phyloP scores from a whole-genome alignment of 2,888 invertebrate species.

The Caprella mutica region DNA sequence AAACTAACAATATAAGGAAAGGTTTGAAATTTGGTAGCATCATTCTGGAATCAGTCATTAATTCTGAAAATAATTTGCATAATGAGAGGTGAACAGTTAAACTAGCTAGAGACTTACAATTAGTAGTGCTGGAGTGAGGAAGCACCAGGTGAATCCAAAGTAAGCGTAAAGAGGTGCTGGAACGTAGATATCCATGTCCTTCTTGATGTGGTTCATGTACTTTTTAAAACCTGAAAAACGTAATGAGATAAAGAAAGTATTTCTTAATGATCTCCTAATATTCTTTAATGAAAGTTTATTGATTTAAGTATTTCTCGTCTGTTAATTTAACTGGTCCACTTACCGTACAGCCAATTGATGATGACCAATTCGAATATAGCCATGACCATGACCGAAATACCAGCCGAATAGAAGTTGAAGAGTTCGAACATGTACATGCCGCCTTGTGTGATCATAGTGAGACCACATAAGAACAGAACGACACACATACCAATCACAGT shows the following conservation, averaged over 20 bases:
- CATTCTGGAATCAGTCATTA: not conserved
- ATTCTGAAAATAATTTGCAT: not conserved
- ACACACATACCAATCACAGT: slow-evolving; percentile 39
- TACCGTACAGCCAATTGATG: slow-evolving; percentile 35
- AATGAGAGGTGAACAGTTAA: not conserved
- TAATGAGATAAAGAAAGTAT: too few relatives aligned
- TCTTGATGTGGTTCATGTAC: slow-evolving; percentile 18
- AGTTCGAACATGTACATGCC: slow-evolving; percentile 46
- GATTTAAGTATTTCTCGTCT: not conserved
- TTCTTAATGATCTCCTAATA: not conserved
- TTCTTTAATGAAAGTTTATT: not conserved
- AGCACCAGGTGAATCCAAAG: slow-evolving; percentile 24
- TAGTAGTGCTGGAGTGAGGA: slow-evolving; percentile 23
- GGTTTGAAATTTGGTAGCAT: not conserved
- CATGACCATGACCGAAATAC: slow-evolving; percentile 38
- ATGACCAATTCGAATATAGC: slow-evolving; percentile 43
- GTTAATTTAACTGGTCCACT: not conserved
- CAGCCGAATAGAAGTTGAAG: slow-evolving; percentile 45
- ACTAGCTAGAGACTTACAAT: too few relatives aligned
- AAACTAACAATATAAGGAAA: not conserved
- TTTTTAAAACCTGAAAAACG: slow-evolving; percentile 31
- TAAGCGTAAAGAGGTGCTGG: slow-evolving; percentile 20
- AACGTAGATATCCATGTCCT: slow-evolving; percentile 25
- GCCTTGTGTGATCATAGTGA: slow-evolving; percentile 40
- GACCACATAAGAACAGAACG: slow-evolving; percentile 17